phyloP scores from a whole-genome alignment of 2,888 invertebrate species.

The Hyalella azteca region DNA sequence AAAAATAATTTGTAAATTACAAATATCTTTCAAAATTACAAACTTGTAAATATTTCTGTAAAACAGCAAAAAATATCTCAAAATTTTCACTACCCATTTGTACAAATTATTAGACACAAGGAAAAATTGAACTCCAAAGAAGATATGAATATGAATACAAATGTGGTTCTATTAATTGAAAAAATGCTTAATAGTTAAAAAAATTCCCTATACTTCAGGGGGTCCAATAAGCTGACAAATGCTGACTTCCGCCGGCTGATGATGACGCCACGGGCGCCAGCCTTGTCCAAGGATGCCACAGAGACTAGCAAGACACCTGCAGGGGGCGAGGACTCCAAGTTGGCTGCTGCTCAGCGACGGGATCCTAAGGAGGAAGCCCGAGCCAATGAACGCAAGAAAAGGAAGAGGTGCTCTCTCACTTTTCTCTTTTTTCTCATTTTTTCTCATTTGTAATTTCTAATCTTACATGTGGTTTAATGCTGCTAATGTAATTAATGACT shows the following conservation, averaged over 20 bases:
- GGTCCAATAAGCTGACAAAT: constrained; percentile 74
- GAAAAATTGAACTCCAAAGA: too few relatives aligned
- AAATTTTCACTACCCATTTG: too few relatives aligned
- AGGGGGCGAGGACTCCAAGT: constrained; percentile 50
- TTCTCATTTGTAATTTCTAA: neutral
- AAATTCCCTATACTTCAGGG: constrained; percentile 16
- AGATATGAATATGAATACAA: too few relatives aligned
- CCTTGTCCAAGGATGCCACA: constrained; percentile 57
- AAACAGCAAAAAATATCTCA: too few relatives aligned
- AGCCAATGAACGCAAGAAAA: constrained; percentile 85
- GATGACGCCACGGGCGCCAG: constrained; percentile 87
- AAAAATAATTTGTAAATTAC: too few relatives aligned
- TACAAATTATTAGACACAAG: too few relatives aligned
- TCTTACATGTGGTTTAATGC: neutral
- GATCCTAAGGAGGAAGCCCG: constrained; percentile 67
- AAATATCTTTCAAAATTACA: too few relatives aligned
- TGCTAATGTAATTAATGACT: too few relatives aligned
- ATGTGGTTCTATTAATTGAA: neutral
- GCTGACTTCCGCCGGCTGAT: constrained; percentile 95
- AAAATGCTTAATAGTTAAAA: neutral
- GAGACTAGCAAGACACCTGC: constrained; percentile 64
- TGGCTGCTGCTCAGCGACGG: constrained; percentile 7
- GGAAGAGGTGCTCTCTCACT: constrained; percentile 71
- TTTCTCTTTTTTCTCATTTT: neutral
- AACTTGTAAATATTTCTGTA: too few relatives aligned